phyloP scores from a whole-genome alignment of 2,888 invertebrate genomes.

The Heliconius hortense region DNA sequence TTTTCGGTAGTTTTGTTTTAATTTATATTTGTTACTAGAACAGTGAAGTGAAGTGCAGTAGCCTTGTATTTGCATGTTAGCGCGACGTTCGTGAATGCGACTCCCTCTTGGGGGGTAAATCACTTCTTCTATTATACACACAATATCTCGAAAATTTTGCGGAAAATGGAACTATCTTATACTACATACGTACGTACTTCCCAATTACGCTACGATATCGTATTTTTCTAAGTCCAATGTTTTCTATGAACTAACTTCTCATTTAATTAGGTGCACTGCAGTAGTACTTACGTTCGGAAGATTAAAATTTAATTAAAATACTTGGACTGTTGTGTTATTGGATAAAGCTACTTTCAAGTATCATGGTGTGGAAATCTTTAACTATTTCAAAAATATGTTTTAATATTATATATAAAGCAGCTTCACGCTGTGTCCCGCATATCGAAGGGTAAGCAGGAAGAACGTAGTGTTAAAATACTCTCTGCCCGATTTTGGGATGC shows the following conservation, averaged over 20 bases:
- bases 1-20: too few species aligned
- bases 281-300: not conserved
- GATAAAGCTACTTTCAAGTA: not conserved
- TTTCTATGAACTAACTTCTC: slow-evolving; percentile 8
- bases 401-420: not conserved
- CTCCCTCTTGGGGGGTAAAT: too few species aligned
- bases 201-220: not conserved
- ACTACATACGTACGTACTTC: not conserved
- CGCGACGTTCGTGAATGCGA: too few species aligned
- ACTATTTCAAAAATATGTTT: not conserved
- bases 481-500: too few species aligned
- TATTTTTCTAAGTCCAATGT: not conserved
- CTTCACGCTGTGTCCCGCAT: not conserved
- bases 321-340: not conserved
- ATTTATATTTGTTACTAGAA: too few species aligned
- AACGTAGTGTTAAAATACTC: too few species aligned
- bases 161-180: not conserved
- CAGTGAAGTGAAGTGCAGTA: too few species aligned
- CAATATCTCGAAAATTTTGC: not conserved
- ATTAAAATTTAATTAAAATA: slow-evolving; percentile 13
- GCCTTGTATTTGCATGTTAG: too few species aligned
- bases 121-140: too few species aligned
- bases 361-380: not conserved
- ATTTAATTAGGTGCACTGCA: slow-evolving; percentile 6
- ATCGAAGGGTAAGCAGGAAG: not conserved